phyloP scores from a whole-genome alignment of 2,888 invertebrate genomes.

The Fragum whitleyi region DNA sequence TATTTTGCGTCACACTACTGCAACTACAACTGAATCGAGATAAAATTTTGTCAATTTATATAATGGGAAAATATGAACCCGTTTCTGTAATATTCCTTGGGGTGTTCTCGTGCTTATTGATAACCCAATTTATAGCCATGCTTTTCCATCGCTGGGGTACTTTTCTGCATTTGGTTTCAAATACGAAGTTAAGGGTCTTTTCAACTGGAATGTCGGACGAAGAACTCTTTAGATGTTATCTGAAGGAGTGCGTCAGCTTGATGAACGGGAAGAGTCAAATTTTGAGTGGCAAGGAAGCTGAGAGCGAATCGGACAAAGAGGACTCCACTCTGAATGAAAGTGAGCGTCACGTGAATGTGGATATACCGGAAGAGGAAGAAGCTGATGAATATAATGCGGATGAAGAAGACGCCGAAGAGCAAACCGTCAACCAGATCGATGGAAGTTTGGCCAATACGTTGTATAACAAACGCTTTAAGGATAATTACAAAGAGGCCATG shows the following conservation, averaged over 20 bases:
- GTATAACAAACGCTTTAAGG: conserved; percentile 2
- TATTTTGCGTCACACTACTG: conserved; percentile 99
- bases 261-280: conserved; percentile 19
- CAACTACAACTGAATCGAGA: conserved; percentile 92
- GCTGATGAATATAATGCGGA: background rate
- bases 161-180: conserved; percentile 97
- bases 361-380: background rate
- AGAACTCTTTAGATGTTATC: conserved; percentile 3
- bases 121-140: conserved; percentile 98
- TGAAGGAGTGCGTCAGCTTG: background rate
- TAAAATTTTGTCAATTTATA: conserved; percentile 88
- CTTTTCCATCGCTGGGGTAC: conserved; percentile 99
- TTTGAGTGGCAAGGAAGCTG: background rate
- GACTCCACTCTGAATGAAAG: background rate
- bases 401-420: background rate
- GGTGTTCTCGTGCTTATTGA: conserved; percentile 97
- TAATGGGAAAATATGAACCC: conserved; percentile 79
- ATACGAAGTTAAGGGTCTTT: conserved; percentile 82
- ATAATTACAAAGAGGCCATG: background rate
- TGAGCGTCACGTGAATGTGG: background rate
- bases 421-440: background rate
- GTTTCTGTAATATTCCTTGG: conserved; percentile 96
- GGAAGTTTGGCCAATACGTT: background rate
- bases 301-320: conserved; percentile 6
- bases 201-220: conserved; percentile 4